Percentiles rank a stretch among this genome's conserved stretches.
phyloP scores from a whole-genome alignment of 2,797 vertebrate species.

The Hydrophis major region DNA sequence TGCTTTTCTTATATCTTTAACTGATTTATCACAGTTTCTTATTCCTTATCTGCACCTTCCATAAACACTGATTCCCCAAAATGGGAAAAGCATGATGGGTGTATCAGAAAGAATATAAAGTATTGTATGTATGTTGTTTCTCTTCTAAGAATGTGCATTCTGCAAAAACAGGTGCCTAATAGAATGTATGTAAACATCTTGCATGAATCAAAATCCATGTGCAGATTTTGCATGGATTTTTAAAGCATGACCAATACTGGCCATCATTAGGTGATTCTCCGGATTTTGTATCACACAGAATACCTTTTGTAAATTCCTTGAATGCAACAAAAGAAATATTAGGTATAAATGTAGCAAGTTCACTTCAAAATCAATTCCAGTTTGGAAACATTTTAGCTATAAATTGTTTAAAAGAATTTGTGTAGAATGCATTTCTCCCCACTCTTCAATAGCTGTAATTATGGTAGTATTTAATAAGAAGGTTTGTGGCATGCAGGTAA shows the following conservation, averaged over 20 bases:
- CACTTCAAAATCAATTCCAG: neutral
- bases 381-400: neutral
- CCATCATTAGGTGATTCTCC: neutral
- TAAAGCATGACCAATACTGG: neutral
- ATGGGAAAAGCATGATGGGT: neutral
- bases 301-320: neutral
- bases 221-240: neutral
- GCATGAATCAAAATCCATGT: neutral
- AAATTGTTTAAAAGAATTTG: neutral
- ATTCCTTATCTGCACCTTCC: neutral
- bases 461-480: conserved; percentile 18
- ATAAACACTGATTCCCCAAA: neutral
- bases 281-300: neutral
- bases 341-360: neutral
- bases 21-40: neutral
- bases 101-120: neutral
- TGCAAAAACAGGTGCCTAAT: neutral
- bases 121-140: neutral
- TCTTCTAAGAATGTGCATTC: neutral
- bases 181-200: neutral
- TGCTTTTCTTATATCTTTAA: neutral
- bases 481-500: neutral
- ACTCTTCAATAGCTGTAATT: conserved; percentile 31
- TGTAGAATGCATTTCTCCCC: neutral
- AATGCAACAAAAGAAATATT: neutral